Percentiles rank a stretch among this genome's conserved stretches.
Conservation (phyloP, 2,797 vertebrate genomes). For the Xiphophorus birchmanni region DNA sequence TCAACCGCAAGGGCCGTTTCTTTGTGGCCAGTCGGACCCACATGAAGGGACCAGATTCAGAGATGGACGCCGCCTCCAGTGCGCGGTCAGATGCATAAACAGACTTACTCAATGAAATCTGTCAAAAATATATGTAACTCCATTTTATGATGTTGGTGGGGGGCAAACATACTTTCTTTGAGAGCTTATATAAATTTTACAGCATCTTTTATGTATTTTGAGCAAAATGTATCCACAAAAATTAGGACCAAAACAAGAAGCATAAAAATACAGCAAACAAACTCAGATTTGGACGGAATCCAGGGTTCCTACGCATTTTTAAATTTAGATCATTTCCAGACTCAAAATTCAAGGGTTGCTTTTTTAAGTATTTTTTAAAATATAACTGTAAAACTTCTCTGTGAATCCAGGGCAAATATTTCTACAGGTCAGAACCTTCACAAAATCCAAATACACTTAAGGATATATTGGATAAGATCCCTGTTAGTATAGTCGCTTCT, state of each 20-base stretch:
- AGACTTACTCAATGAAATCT: constrained; percentile 47
- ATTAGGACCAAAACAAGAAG: not conserved
- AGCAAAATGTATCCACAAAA: not conserved
- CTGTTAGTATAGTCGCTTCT: not conserved
- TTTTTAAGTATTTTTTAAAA: not conserved
- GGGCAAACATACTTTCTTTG: constrained; percentile 1
- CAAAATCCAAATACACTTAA: not conserved
- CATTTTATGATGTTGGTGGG: constrained; percentile 28
- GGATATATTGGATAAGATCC: not conserved
- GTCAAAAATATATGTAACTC: constrained; percentile 35
- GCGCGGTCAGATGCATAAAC: constrained; percentile 58
- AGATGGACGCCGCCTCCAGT: constrained; percentile 47
- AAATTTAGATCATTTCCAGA: not conserved
- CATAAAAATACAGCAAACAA: not conserved
- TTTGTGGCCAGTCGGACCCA: constrained; percentile 56
- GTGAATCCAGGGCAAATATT: not conserved
- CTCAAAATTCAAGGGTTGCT: not conserved
- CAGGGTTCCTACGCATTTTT: not conserved
- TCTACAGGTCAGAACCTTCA: not conserved
- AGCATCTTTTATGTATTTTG: not conserved
- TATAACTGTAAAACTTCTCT: not conserved
- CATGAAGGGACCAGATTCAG: constrained; percentile 55
- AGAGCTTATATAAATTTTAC: not conserved
- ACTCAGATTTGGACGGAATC: constrained; percentile 1
- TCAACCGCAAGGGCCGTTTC: constrained; percentile 34